Conservation (phyloP, 2,797 vertebrate species). For the Chelon auratus region DNA sequence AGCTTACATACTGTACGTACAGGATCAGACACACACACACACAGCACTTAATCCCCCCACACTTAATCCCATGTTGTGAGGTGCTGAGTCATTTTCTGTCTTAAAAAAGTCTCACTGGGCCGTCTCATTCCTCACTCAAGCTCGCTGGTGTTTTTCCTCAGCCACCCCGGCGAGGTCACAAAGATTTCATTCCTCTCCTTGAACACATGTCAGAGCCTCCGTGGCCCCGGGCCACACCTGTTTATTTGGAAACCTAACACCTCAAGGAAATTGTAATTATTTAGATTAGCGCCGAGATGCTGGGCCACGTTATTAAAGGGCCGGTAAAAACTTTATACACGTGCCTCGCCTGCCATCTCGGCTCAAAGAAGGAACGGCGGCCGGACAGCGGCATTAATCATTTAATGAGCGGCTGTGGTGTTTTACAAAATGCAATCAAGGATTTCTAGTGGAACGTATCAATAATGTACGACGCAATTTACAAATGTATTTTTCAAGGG, state of each 20-base stretch:
- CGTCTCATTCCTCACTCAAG: constrained; percentile 4
- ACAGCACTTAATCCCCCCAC: constrained; percentile 23
- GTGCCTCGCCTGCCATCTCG: constrained; percentile 45
- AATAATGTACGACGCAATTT: constrained; percentile 74
- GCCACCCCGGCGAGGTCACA: constrained; percentile 21
- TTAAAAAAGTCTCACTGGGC: constrained; percentile 33
- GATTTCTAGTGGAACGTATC: constrained; percentile 66
- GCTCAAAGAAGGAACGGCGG: constrained; percentile 30
- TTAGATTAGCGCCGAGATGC: constrained; percentile 49
- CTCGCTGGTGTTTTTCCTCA: constrained; percentile 10
- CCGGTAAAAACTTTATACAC: constrained; percentile 42
- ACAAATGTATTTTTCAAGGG: constrained; percentile 66
- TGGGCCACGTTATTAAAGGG: constrained; percentile 66
- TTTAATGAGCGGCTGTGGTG: constrained; percentile 68
- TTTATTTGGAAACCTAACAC: constrained; percentile 55
- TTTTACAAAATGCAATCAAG: constrained; percentile 74
- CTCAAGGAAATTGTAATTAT: constrained; percentile 60
- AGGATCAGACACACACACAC: constrained; percentile 2
- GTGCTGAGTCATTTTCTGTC: constrained; percentile 45
- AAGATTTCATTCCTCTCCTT: constrained; percentile 49
- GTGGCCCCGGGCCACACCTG: constrained; percentile 22
- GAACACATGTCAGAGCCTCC: constrained; percentile 42
- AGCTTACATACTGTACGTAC: constrained; percentile 12
- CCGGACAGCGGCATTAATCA: constrained; percentile 62
- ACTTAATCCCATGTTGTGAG: constrained; percentile 26